Evolutionary conservation across 2,797 vertebrate species (phyloP).

Genomic region (Eulemur albifrons): DNA sequence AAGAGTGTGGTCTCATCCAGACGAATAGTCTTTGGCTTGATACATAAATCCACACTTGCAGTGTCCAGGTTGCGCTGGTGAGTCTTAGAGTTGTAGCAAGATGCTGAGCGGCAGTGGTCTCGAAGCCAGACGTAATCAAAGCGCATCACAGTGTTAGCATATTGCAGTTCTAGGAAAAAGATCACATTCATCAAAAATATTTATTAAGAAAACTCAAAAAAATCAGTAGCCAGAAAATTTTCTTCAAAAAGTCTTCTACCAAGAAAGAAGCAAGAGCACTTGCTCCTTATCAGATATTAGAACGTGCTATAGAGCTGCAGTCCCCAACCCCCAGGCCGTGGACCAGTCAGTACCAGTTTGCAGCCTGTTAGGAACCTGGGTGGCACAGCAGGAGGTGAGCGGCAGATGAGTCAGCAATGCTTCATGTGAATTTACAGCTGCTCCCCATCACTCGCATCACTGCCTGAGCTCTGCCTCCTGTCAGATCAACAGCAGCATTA

Average conservation of each 20-base stretch:
- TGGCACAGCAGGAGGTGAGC: too few species aligned
- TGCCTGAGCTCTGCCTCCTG: too few species aligned
- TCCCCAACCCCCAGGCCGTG: too few species aligned
- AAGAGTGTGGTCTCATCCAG: conserved; percentile 87
- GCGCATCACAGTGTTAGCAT: conserved; percentile 84
- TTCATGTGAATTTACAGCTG: too few species aligned
- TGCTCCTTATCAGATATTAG: not conserved
- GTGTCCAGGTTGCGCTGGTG: conserved; percentile 94
- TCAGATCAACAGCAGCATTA: too few species aligned
- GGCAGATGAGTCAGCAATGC: too few species aligned
- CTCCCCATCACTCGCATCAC: too few species aligned
- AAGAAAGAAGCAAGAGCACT: not conserved
- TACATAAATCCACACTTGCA: conserved; percentile 88
- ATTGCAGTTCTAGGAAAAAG: conserved; percentile 86
- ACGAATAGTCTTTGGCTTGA: conserved; percentile 86
- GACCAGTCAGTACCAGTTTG: too few species aligned
- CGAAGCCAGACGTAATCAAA: conserved; percentile 95
- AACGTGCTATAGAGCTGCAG: not conserved
- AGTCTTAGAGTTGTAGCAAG: conserved; percentile 91
- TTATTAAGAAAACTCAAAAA: conserved; percentile 14
- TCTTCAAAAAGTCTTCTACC: conserved; percentile 1
- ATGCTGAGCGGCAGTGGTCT: conserved; percentile 93
- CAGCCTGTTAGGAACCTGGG: too few species aligned
- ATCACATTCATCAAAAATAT: conserved; percentile 24
- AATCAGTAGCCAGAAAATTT: not conserved